Evolutionary conservation across 1,140 invertebrate species (phyloP).

Genomic region (Zaprionus gabonicus): DNA sequence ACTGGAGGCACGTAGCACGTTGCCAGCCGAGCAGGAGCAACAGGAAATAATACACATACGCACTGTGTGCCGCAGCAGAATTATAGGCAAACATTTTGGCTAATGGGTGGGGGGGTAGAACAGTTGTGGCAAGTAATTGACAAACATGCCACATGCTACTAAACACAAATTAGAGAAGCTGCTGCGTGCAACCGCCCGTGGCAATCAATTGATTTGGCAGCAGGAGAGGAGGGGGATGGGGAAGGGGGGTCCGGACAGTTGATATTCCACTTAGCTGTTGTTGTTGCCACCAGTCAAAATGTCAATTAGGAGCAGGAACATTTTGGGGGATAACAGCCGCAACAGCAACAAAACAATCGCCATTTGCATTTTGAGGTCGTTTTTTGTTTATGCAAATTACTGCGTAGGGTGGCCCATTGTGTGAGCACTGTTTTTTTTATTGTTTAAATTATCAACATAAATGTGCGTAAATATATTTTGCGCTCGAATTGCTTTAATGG

Average conservation of each 20-base stretch:
- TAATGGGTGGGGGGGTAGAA: constrained; percentile 2
- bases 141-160: constrained; percentile 80
- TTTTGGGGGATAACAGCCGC: neutral
- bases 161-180: constrained; percentile 75
- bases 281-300: constrained; percentile 60
- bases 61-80: constrained; percentile 58
- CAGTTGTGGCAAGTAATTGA: constrained; percentile 67
- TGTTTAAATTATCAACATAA: constrained; percentile 63
- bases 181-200: constrained; percentile 41
- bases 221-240: neutral
- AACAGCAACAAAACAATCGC: constrained; percentile 24
- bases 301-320: constrained; percentile 60
- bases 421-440: constrained; percentile 18
- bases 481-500: constrained; percentile 37
- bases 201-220: constrained; percentile 75
- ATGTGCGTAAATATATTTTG: constrained; percentile 54
- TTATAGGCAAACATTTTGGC: constrained; percentile 68
- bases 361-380: constrained; percentile 63
- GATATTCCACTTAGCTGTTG: neutral
- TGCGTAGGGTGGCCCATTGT: constrained; percentile 2
- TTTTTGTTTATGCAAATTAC: constrained; percentile 67
- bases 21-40: constrained; percentile 9
- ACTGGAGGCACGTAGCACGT: constrained; percentile 62
- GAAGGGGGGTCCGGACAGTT: too few relatives aligned
- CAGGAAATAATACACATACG: constrained; percentile 79